Base-by-base conservation (phyloP, 2,797 vertebrate species). In the Erethizon dorsatum region DNA sequence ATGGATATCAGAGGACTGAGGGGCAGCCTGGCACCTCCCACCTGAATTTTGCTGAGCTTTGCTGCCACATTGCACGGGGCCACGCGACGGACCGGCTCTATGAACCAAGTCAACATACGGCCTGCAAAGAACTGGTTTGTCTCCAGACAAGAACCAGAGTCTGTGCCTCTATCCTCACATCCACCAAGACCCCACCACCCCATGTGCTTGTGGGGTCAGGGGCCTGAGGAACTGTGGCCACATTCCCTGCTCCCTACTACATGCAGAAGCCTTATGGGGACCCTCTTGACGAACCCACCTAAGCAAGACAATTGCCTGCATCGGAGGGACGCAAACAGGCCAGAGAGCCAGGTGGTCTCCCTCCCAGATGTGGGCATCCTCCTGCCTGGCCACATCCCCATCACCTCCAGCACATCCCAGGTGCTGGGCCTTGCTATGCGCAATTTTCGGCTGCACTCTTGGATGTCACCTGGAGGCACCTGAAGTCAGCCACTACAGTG, bases 1-100 rank as follows among this genome's bases (percentile, higher is more conserved):
- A 92, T 63, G 59, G 82, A 63, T 93, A 71, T 94, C 67, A 47
- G 56, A 77, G 41, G 56, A 75, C 54, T 2, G n/a, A 91, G 79
- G 57, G 0, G 41, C 31, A 37, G 73, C 4, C 2, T 0, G 1
- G 50, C 18, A 50, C 73, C 52, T 78, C 84, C 73, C 47, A 54
- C 22, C 45, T 31, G 86, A 45, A 77, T 50, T 83, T 86, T 26
- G 61, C 90, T 87, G 31, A 20, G 41, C 5, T 69, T 83, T 59
- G 50, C 65, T 59, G 45, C n/a, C 10, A 59, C 41, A 12, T 71
- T 83, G 73, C 59, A 52, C 78, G 6, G 28, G 24, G 5, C 59
- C 37, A 14, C n/a, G 67, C 45, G 28, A 69, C 7, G 50, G 71
- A 93, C 59, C n/a, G 0, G 8, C 28, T 94, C 50, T 37, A 63